Evolutionary conservation across 2,113 vertebrate species (phyloP).

Genomic region (Platysteira castanea): DNA sequence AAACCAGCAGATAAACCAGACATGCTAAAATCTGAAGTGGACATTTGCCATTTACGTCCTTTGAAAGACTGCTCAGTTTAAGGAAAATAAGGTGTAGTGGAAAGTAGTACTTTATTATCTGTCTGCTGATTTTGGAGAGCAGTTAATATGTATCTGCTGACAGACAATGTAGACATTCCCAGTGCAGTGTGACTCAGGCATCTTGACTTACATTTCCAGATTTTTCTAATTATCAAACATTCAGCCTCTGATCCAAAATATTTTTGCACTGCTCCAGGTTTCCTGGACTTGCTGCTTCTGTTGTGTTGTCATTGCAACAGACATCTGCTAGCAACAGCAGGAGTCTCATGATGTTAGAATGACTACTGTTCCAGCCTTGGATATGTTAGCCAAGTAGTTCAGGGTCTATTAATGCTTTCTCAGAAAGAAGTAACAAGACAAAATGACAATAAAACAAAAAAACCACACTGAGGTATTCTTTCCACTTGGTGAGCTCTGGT

Average conservation of each 20-base stretch:
- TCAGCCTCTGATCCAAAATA: neutral
- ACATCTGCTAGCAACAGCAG: neutral
- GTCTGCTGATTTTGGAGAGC: neutral
- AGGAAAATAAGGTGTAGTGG: neutral
- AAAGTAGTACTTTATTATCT: neutral
- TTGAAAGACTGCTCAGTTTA: neutral
- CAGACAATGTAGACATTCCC: neutral
- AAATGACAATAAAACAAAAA: neutral
- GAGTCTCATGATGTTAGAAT: neutral
- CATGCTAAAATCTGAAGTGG: neutral
- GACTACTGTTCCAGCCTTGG: neutral
- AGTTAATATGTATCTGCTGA: neutral
- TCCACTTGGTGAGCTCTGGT: neutral
- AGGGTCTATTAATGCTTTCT: neutral
- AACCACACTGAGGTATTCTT: neutral
- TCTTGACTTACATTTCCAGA: neutral
- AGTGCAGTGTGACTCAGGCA: neutral
- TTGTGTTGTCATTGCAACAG: neutral
- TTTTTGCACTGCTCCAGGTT: neutral
- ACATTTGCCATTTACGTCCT: neutral
- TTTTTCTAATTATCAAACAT: neutral
- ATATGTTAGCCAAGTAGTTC: neutral
- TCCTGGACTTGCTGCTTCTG: neutral
- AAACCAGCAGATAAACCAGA: neutral
- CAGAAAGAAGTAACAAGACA: neutral